Base-by-base conservation (phyloP, 2,113 vertebrate genomes). In the Dromas ardeola region DNA sequence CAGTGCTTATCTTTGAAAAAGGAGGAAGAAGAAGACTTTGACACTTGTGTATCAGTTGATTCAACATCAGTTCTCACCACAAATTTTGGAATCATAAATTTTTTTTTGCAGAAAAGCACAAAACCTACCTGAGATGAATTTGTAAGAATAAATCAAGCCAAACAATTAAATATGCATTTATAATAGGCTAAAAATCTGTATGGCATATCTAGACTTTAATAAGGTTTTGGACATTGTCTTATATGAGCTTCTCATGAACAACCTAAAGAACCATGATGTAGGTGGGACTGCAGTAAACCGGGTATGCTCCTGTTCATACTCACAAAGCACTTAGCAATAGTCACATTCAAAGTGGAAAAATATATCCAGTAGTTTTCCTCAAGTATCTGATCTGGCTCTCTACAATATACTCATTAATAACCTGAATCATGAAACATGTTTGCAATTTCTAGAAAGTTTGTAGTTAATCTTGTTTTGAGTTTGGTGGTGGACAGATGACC, bases 21-120 rank as follows among this genome's bases (percentile, higher is more conserved):
- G 4, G 1, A 6, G 9, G 13, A 1, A 5, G 30, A 87, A 50
- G 4, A 47, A 2, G 4, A n/a, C 5, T 40, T 58, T 70, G 34
- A n/a, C 16, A n/a, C 4, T 70, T 45, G 5, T 34, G 5, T 42
- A 34, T 71, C 38, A 12, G 9, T 26, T 49, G 20, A 21, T 7
- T 78, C 3, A 84, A 42, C 20, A 63, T 55, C 47, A 70, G 29
- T 32, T 73, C 18, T 15, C 45, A 58, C 36, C 25, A 58, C 12
- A 77, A 67, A 3, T 26, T 6, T 26, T 86, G 19, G 30, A 78
- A 89, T 20, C 9, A 38, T 81, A 11, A 59, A 23, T 43, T 16
- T 11, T 38, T 55, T 55, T 78, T 47, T 13, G 55, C 6, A 84
- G 42, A 70, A 72, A 62, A 73, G 29, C 53, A 8, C 6, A 58